phyloP scores from a whole-genome alignment of 2,113 vertebrate species.

The Cebus imitator region DNA sequence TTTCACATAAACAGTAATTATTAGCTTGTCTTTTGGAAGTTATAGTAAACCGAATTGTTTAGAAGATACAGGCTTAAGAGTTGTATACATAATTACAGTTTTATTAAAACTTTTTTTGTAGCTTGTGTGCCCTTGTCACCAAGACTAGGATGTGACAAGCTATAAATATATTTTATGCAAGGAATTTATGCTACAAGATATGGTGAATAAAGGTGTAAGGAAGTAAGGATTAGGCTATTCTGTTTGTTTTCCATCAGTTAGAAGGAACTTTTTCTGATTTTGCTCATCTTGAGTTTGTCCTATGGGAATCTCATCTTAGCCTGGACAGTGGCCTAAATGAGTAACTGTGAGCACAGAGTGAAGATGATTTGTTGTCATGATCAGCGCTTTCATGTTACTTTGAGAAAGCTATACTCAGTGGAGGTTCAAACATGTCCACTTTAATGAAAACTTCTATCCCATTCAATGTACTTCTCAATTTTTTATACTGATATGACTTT shows the following conservation, averaged over 20 bases:
- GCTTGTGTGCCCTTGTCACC: not conserved
- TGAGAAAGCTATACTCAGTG: not conserved
- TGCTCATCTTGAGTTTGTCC: not conserved
- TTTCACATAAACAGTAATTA: not conserved
- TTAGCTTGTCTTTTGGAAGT: not conserved
- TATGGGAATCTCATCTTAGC: not conserved
- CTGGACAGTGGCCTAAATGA: not conserved
- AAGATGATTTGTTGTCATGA: conserved; percentile 6
- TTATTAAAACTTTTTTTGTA: not conserved
- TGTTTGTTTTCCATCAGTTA: not conserved
- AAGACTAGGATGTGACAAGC: not conserved
- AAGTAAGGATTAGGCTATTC: not conserved
- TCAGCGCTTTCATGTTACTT: not conserved
- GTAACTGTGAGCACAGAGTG: not conserved
- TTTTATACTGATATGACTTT: not conserved
- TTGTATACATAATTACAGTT: not conserved
- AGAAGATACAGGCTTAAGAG: not conserved
- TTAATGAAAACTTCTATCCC: not conserved
- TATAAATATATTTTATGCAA: not conserved
- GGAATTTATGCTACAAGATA: not conserved
- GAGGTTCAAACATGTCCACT: not conserved
- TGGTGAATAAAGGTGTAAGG: not conserved
- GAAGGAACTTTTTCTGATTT: not conserved
- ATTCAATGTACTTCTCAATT: not conserved
- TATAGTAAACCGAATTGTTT: not conserved